phyloP scores from a whole-genome alignment of 1,140 invertebrate species.

The Pogonus chalceus region DNA sequence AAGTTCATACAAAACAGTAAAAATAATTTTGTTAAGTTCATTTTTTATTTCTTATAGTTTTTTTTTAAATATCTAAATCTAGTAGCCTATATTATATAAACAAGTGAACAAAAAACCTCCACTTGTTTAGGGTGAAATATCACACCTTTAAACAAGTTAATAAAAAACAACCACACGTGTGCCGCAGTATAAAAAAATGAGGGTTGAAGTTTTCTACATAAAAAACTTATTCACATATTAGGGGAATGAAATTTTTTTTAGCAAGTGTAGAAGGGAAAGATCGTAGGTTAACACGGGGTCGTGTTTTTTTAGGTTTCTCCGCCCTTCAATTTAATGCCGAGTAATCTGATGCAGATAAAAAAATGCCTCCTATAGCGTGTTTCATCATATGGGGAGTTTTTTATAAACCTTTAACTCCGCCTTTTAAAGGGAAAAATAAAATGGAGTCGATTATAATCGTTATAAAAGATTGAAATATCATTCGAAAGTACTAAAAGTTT shows the following conservation, averaged over 20 bases:
- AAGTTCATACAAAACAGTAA: too few species aligned
- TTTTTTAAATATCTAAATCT: too few species aligned
- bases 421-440: conserved; percentile 7
- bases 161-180: background rate
- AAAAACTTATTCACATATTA: background rate
- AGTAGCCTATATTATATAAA: too few species aligned
- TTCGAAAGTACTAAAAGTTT: too few species aligned
- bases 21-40: too few species aligned
- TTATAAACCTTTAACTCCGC: conserved; percentile 20
- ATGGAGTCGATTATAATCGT: conserved; percentile 12
- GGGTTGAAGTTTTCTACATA: background rate
- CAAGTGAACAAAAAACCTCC: too few species aligned
- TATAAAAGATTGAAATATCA: too few species aligned
- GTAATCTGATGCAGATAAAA: conserved; percentile 9
- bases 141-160: too few species aligned
- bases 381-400: conserved; percentile 15
- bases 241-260: background rate
- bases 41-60: too few species aligned
- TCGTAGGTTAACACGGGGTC: conserved; percentile 9
- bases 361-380: conserved; percentile 10
- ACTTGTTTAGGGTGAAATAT: too few species aligned
- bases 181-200: background rate
- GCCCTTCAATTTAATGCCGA: conserved; percentile 1
- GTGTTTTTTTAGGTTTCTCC: conserved; percentile 5
- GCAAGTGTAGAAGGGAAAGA: conserved; percentile 1